A percentile compares a stretch with the other conserved stretches of the same genome.
Conservation (phyloP, 2,888 invertebrate genomes). For the Lypha dubia region DNA sequence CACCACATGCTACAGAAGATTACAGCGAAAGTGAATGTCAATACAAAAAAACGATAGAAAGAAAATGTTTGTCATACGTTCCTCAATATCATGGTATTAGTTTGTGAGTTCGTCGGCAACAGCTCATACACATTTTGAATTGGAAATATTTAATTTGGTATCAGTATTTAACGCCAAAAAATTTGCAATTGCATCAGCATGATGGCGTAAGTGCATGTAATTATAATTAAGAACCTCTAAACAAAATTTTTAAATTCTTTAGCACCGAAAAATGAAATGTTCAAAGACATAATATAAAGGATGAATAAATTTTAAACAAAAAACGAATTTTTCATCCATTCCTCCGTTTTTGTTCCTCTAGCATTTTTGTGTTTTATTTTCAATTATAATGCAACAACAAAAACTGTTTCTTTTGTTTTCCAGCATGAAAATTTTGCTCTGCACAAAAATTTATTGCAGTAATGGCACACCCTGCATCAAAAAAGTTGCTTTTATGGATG, state of each 20-base stretch:
- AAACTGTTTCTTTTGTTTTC: background rate
- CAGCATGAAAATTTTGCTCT: background rate
- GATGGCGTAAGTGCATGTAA: background rate
- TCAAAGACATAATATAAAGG: background rate
- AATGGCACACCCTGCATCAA: background rate
- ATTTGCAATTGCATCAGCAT: background rate
- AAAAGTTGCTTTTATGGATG: background rate
- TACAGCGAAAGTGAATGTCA: conserved; percentile 61
- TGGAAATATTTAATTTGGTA: background rate
- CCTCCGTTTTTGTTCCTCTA: background rate
- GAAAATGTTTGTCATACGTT: too few species aligned
- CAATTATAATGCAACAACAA: background rate
- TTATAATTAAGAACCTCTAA: background rate
- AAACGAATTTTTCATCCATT: background rate
- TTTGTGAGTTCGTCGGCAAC: background rate
- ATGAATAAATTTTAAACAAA: background rate
- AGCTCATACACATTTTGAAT: background rate
- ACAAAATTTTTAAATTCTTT: background rate
- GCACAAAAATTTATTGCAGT: background rate
- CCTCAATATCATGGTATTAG: background rate
- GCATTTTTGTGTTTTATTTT: background rate
- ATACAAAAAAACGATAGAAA: background rate
- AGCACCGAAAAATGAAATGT: background rate
- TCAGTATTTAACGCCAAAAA: background rate
- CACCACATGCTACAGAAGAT: conserved; percentile 58